Percentiles rank a stretch among this genome's conserved stretches.
These are phyloP conservation scores for Buceros bicornis DNA, from an alignment of 2,797 vertebrate genomes.

Conservation along the genomic window DNA sequence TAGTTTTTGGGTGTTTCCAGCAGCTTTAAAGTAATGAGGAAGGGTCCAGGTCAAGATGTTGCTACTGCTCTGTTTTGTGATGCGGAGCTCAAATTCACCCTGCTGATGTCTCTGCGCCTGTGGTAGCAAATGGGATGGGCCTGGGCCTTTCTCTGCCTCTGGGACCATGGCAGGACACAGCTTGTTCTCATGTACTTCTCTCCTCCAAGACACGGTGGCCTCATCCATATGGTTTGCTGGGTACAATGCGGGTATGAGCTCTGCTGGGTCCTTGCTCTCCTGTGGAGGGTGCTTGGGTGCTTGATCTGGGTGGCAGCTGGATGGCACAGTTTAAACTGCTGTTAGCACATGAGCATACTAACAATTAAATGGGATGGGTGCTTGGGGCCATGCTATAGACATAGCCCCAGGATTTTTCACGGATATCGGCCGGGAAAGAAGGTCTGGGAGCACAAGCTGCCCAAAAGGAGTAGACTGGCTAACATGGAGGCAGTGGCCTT, in stretches of 20 bases:
- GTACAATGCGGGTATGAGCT: neutral
- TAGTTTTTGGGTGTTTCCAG: neutral
- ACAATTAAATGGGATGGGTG: neutral
- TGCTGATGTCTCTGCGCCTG: neutral
- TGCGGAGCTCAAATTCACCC: neutral
- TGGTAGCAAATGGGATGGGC: neutral
- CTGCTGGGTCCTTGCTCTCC: neutral
- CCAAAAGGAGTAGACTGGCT: neutral
- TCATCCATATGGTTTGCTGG: neutral
- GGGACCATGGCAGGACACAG: neutral
- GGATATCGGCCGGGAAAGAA: neutral
- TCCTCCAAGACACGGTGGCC: neutral
- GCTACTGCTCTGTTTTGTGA: neutral
- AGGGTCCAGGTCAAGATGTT: neutral
- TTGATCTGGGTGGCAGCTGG: neutral
- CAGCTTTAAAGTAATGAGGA: neutral
- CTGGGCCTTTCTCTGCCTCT: neutral
- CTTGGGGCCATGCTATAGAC: neutral
- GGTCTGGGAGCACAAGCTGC: neutral
- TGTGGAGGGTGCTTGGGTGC: neutral
- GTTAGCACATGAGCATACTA: accelerated
- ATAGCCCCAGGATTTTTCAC: neutral
- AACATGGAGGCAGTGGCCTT: neutral
- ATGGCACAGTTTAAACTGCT: neutral
- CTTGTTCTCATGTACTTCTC: neutral